Conservation (phyloP, 2,113 vertebrate genomes). For the Benitochromis conjunctus region DNA sequence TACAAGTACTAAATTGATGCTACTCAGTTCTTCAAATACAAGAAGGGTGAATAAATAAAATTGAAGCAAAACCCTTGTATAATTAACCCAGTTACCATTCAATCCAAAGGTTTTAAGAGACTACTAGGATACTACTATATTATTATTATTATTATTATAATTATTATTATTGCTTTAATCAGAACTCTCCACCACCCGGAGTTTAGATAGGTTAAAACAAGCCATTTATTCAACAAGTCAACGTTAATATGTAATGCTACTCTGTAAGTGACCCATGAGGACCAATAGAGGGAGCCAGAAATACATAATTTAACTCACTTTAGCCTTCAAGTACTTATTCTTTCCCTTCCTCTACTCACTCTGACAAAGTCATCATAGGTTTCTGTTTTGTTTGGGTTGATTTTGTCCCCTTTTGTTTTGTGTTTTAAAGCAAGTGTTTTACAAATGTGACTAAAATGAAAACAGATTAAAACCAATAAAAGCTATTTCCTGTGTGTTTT, state of each 20-base stretch:
- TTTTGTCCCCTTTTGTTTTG: background rate
- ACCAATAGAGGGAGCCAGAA: conserved; percentile 10
- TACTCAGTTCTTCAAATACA: background rate
- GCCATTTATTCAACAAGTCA: background rate
- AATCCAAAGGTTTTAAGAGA: background rate
- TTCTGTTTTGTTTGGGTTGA: background rate
- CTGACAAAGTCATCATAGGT: background rate
- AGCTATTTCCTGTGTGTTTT: background rate
- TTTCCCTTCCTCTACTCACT: background rate
- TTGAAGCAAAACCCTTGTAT: background rate
- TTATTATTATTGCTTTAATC: background rate
- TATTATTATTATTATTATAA: background rate
- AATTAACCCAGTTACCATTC: background rate
- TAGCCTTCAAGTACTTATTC: background rate
- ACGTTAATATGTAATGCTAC: background rate
- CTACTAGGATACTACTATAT: background rate
- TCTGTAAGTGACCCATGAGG: background rate
- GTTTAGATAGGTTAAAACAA: background rate
- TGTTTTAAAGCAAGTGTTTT: background rate
- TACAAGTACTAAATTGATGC: background rate
- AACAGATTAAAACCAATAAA: background rate
- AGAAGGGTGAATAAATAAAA: background rate
- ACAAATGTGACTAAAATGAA: background rate
- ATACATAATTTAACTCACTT: background rate
- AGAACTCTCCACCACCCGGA: background rate